Base-by-base conservation (phyloP, 2,888 invertebrate species). In the Thyatira batis region DNA sequence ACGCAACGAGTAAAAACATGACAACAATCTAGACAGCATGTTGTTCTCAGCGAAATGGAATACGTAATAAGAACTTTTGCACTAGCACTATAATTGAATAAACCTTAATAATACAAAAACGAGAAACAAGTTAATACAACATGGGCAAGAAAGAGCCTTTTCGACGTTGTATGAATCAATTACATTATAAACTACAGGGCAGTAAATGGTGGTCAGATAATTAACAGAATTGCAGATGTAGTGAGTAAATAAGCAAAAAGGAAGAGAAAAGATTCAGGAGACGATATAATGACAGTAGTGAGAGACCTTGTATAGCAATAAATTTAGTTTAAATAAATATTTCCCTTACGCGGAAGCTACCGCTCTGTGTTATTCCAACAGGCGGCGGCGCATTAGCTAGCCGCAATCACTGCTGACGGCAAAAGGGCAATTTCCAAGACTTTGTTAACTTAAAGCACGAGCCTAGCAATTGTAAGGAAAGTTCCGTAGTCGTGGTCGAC, bases 271-370 rank as follows among this genome's bases (percentile, higher is more conserved):
- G 63, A 63, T 71, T 65, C 70, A 67, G 69, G 69, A 65, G 62
- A 67, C 67, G 65, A 60, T 67, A 69, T 86, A 84, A 88, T 84
- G 79, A 80, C 76, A 61, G 79, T 65, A 62, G 74, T 73, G 71
- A 10, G 43, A 65, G 71, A 73, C 65, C 70, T 65, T 60, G 69
- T 67, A 69, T 66, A 78, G 71, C 83, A 84, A 86, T 85, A 78
- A 85, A 86, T 87, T 88, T 85, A 67, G 80, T 79, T 74, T 84
- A 87, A 87, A 87, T 87, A 89, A 87, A 88, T 83, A 85, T 83
- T 83, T 84, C 80, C 68, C 75, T 78, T 70, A 87, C 76, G 86
- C 89, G 89, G 90, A 89, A 89, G 89, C 84, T 68, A 71, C 81
- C 71, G 78, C 82, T 73, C 17, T 8, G 75, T 84, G 76, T 83